phyloP scores from a whole-genome alignment of 2,113 vertebrate species.

The Hiodon tergisus region DNA sequence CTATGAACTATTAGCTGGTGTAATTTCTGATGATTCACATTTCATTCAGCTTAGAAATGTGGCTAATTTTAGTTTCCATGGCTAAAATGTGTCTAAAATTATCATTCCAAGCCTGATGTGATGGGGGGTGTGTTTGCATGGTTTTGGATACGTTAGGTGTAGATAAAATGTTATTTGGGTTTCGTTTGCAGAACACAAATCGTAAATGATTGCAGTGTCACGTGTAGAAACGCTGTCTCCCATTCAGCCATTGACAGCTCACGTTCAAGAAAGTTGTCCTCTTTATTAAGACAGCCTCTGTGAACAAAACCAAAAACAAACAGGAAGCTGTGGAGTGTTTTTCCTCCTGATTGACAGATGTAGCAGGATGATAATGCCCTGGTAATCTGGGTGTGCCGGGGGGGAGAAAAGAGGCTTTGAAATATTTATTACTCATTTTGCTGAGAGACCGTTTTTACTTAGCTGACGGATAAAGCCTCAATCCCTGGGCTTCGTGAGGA shows the following conservation, averaged over 20 bases:
- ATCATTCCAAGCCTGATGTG: too few relatives aligned
- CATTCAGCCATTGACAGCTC: constrained; percentile 31
- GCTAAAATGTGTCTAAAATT: too few relatives aligned
- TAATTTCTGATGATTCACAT: too few relatives aligned
- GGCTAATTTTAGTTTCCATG: too few relatives aligned
- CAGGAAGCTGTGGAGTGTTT: constrained; percentile 46
- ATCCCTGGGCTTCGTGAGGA: constrained; percentile 36
- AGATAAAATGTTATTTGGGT: too few relatives aligned
- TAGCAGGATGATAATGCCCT: constrained; percentile 36
- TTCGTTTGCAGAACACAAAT: too few relatives aligned
- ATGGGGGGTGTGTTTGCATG: too few relatives aligned
- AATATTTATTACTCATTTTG: constrained; percentile 1
- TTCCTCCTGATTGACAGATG: constrained; percentile 36
- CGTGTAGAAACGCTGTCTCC: constrained; percentile 27
- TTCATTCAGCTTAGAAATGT: too few relatives aligned
- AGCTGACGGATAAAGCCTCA: constrained; percentile 21
- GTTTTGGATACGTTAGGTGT: too few relatives aligned
- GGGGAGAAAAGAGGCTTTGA: constrained; percentile 34
- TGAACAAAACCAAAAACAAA: constrained; percentile 26
- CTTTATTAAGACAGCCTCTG: constrained; percentile 8
- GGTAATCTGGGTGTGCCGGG: constrained; percentile 36
- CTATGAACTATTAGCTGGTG: too few relatives aligned
- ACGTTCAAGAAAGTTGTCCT: constrained; percentile 48
- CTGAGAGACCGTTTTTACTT: constrained; percentile 17
- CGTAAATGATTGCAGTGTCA: constrained; percentile 17